Evolutionary conservation across 2,888 invertebrate species (phyloP), one percentile per base, ranked within the genome.

Genomic region (Diachrysia chrysitis): DNA sequence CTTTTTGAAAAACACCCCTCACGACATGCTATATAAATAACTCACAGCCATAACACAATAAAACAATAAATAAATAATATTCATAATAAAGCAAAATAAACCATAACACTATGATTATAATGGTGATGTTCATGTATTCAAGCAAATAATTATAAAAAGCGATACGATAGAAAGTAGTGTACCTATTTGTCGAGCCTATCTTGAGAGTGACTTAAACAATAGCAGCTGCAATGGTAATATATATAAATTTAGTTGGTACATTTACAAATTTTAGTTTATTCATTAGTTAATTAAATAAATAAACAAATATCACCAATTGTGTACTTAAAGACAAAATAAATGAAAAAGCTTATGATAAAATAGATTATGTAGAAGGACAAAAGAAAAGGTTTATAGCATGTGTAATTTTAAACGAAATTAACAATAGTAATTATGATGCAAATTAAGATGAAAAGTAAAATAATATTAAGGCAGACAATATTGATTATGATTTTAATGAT

Each of bases 181-280:
- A 95, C 95, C 95, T 95, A 95, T 94, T 95, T 92, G 89, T 85
- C 84, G 94, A 89, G 90, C 81, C 89, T 92, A 90, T 94, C 94
- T 93, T 91, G 91, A 85, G 94, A 92, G 94, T 95, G 95, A 93
- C 94, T 95, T 94, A 95, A 93, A 87, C 95, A 95, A 95, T 95
- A 95, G 95, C 95, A 95, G 95, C 95, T 95, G 95, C 86, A 95
- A 95, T 85, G 82, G 91, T 83, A 94, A 94, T 83, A 89, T 86
- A 84, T 71, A 71, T 75, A 75, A 57, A 71, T 93, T 93, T 92
- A 93, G 88, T 93, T 84, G 86, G 84, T 87, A 90, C 85, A 87
- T 79, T 72, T 66, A 71, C 35, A 57, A 63, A 68, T 2, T 48
- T 53, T 7, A 4, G 21, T 55, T 46, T 16, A 55, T 58, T 58